Evolutionary conservation across 2,888 invertebrate species (phyloP), one percentile per base, ranked within the genome.

Genomic region (Oxyteleia sp.): DNA sequence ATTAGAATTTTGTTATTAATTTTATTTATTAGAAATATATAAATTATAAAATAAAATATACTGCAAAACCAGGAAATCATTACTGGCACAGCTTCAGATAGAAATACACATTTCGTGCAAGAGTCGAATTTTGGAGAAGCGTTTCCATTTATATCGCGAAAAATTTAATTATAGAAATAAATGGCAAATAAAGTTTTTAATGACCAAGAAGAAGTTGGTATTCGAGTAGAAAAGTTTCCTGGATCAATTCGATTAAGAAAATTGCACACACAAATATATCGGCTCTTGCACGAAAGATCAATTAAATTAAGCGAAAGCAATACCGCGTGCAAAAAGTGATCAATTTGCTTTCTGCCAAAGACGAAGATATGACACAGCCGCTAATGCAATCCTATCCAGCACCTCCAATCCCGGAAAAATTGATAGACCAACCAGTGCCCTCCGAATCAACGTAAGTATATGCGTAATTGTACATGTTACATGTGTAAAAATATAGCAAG

Each of bases 401-500:
- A 11, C 94, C 95, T 0, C 95, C 95, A 74, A 95, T 95, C 75
- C 96, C 96, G 0, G 96, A 96, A 90, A 94, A 95, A 82, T 94
- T 97, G 13, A 95, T 96, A 49, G 96, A 96, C 84, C 96, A 96
- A 15, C 95, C 96, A 59, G 95, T 96, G 1, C 96, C 97, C 0
- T 96, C 96, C 0, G 96, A 96, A 92, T 96, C 96, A 90, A 96
- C 96, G 97, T 97, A 95, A 96, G 96, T 95, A 87, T 26, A 32
- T 29, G 61, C 45, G 69, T 10, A 45, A 11, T 61, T 26, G 26
- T 13, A 29, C 20, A 13, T 16, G 61, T 61, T 61, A 43, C 15
- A 16, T 11, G 16, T 45, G 2, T 16, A 35, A 38, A 49, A 32
- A 20, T n/a, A n/a, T n/a, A 5, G 13, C 15, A 59, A 18, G 13